Evolutionary conservation across 2,797 vertebrate genomes (phyloP), one percentile per base, ranked within the genome.

Genomic region (Macrochelys suwanniensis): DNA sequence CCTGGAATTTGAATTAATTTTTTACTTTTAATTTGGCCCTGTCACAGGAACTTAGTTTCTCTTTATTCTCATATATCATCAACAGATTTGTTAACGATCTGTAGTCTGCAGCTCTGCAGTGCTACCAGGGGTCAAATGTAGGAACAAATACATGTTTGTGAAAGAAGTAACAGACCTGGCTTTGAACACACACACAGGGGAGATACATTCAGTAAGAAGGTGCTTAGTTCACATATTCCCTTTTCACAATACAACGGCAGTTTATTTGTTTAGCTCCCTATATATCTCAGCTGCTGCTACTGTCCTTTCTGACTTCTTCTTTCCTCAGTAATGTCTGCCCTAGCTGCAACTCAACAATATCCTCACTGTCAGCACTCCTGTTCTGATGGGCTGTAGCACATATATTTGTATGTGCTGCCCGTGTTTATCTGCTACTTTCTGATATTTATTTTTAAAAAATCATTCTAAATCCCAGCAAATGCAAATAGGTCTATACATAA

Each of bases 351-450:
- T n/a, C 37, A 23, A 33, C 68, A 76, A 47, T 76, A 15, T 76
- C 71, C 71, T 28, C 71, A 47, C 45, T 45, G 21, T 15, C 23
- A 42, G n/a, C 65, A 37, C n/a, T 37, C 37, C n/a, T 47, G 42
- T 47, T 47, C 26, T 28, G 45, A 47, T 11, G 28, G 33, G 19
- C 50, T 88, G 33, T 37, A 88, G 19, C 33, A 74, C 23, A 33
- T 11, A 0, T 9, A 6, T 45, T 9, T 37, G 3, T 31, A 50
- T 0, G 0, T 26, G 21, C 59, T 85, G 25, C 12, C 31, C 88
- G 49, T 8, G 65, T 81, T 89, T 88, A 3, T 7, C 59, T 0
- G 68, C 68, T 42, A 23, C 19, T 61, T 6, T 26, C 68, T 23
- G 9, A 49, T 50, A 57, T 21, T n/a, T 57, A 15, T 37, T 2